Conservation (phyloP, 2,888 invertebrate species). For the Cryptosula pallasiana region DNA sequence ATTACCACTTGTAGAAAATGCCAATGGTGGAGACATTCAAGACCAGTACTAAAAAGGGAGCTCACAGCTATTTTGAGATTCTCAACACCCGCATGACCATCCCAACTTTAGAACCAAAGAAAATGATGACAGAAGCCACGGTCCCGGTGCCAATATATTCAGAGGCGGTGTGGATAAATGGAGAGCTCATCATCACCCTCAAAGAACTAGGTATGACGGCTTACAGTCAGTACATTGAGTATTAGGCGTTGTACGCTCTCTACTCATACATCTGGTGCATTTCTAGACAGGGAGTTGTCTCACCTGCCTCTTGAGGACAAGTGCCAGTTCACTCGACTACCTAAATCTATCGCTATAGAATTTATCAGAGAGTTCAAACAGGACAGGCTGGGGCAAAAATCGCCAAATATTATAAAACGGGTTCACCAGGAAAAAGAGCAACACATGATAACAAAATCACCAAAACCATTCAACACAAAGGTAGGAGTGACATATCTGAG, state of each 20-base stretch:
- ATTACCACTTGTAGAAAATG: not conserved
- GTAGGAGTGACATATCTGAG: not conserved
- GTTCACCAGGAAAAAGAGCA: not conserved
- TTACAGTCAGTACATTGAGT: too few relatives aligned
- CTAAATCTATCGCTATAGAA: not conserved
- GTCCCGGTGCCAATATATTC: not conserved
- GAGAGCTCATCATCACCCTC: not conserved
- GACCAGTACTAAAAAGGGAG: not conserved
- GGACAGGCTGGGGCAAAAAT: not conserved
- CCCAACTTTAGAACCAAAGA: not conserved
- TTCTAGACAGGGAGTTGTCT: conserved; percentile 1
- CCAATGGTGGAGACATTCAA: not conserved
- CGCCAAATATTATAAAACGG: conserved; percentile 5
- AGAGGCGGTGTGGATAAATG: conserved; percentile 9
- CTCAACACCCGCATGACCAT: not conserved
- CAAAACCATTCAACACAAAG: conserved; percentile 14
- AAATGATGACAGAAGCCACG: not conserved
- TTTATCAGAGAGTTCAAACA: conserved; percentile 7
- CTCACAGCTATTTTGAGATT: conserved; percentile 17
- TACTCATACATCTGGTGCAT: too few relatives aligned
- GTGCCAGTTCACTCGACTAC: not conserved
- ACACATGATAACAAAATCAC: not conserved
- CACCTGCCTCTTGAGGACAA: not conserved
- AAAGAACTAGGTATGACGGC: conserved; percentile 8
- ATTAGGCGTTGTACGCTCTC: too few relatives aligned